Base-by-base conservation (phyloP, 2,113 vertebrate genomes). In the Brachirus orientalis region DNA sequence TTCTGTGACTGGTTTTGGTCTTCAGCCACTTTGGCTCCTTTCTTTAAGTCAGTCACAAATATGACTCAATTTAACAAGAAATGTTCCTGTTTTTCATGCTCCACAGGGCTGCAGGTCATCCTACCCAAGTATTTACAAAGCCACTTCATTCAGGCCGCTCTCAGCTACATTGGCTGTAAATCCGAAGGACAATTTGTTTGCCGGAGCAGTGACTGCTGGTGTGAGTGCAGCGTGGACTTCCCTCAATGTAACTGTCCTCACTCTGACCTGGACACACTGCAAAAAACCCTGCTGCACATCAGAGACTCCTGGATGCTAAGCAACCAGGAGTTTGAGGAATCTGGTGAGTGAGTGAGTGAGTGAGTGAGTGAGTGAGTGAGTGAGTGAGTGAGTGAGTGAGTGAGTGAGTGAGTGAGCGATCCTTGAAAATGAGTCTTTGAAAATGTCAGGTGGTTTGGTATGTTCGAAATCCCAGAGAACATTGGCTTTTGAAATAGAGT, bases 81-180 rank as follows among this genome's bases (percentile, higher is more conserved):
- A 50, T 33, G 12, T 7, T 17, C 9, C 18, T 36, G 19, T 69
- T 11, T 63, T 51, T 41, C 48, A 4, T 0, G n/a, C 75, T 47
- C 14, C 0, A 17, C 89, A 99, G 98, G 98, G 64, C 91, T 99
- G 71, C 98, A 99, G 93, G 94, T 91, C 0, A 91, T 99, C 86
- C 90, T 99, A 8, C 98, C 98, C 0, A 84, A 86, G 33, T 94
- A 99, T 89, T 84, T 99, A 77, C 93, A 91, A 10, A 93, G 94
- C 65, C 84, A 91, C 28, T 99, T 98, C 9, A 94, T 99, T 70
- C 92, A 94, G 0, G 98, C 97, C 0, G 97, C 98, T 0, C 95
- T 99, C 58, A 93, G 95, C 92, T 98, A 99, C 85, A 94, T 99
- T 10, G 95, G 95, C 43, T 99, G 98, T 85, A 94, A 96, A 87